Percentiles rank a stretch among this genome's conserved stretches.
Evolutionary conservation across 2,797 vertebrate species (phyloP).

Genomic region (Platalea minor): DNA sequence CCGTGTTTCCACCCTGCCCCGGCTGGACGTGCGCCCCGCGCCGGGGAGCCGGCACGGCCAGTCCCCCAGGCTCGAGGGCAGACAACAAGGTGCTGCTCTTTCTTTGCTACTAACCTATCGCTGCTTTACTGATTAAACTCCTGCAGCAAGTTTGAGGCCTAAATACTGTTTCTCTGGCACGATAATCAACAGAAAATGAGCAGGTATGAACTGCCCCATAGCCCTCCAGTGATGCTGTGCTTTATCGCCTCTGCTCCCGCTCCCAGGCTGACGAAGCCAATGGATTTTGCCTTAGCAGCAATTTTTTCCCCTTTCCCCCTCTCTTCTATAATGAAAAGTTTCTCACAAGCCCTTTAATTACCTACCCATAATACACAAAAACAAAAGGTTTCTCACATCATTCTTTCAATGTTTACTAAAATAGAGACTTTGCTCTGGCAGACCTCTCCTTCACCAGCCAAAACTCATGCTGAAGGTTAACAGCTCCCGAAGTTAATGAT

Average conservation of each 20-base stretch:
- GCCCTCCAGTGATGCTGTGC: background rate
- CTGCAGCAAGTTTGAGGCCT: background rate
- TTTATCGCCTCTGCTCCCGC: background rate
- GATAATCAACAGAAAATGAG: background rate
- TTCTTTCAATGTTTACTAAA: constrained; percentile 10
- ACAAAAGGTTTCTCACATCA: background rate
- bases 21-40: background rate
- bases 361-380: background rate
- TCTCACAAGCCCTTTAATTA: background rate
- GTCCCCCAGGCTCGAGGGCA: background rate
- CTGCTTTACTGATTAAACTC: background rate
- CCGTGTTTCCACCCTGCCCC: background rate
- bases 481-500: constrained; percentile 36
- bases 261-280: background rate
- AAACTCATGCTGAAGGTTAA: constrained; percentile 5
- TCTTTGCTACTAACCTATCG: background rate
- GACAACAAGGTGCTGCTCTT: background rate
- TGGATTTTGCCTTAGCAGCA: background rate
- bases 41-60: background rate
- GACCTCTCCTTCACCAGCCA: background rate
- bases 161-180: background rate
- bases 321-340: background rate
- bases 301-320: fast-evolving
- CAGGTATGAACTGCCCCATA: fast-evolving
- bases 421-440: background rate